Evolutionary conservation across 2,113 vertebrate species (phyloP).

Genomic region (Chloebia gouldiae): DNA sequence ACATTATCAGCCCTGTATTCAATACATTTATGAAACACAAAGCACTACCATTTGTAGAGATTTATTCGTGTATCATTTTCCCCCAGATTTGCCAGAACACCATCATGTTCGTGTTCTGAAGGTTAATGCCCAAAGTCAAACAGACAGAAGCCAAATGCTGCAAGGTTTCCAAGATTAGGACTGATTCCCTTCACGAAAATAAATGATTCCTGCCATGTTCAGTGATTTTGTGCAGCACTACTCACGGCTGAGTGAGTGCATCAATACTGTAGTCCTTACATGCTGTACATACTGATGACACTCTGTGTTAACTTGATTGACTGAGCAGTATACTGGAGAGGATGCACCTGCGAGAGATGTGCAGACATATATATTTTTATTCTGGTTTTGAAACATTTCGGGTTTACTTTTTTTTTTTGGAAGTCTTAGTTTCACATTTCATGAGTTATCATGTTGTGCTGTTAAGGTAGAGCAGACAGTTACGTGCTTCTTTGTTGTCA

Average conservation of each 20-base stretch:
- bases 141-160: conserved; percentile 81
- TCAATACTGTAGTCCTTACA: conserved; percentile 82
- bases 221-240: conserved; percentile 81
- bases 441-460: conserved; percentile 57
- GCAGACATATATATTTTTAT: conserved; percentile 77
- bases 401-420: conserved; percentile 66
- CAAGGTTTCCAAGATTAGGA: conserved; percentile 82
- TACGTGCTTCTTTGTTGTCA: conserved; percentile 73
- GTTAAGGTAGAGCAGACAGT: conserved; percentile 70
- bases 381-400: conserved; percentile 71
- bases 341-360: conserved; percentile 78
- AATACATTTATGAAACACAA: conserved; percentile 70
- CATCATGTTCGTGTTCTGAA: conserved; percentile 78
- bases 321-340: conserved; percentile 76
- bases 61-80: conserved; percentile 72
- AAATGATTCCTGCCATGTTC: conserved; percentile 85
- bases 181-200: conserved; percentile 82
- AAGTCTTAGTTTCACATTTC: conserved; percentile 65
- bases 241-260: conserved; percentile 82
- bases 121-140: conserved; percentile 85
- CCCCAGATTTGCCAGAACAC: conserved; percentile 70
- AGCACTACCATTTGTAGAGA: conserved; percentile 67
- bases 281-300: conserved; percentile 85
- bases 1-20: conserved; percentile 55
- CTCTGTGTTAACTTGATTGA: conserved; percentile 83